Evolutionary conservation across 2,113 vertebrate genomes (phyloP).

Genomic region (Catagonus wagneri): DNA sequence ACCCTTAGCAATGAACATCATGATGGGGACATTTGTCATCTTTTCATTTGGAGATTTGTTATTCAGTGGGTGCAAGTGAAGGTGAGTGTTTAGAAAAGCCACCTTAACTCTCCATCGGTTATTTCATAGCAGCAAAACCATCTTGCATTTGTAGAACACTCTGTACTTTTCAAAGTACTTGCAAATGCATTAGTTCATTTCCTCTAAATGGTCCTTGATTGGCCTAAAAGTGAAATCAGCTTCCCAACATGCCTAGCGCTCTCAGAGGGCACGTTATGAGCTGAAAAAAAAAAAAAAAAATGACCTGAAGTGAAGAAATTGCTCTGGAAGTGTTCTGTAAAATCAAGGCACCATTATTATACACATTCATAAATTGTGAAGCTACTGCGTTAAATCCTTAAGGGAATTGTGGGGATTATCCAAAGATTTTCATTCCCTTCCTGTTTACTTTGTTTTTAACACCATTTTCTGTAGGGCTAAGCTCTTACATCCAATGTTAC

Average conservation of each 20-base stretch:
- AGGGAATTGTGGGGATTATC: not conserved
- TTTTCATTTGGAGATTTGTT: not conserved
- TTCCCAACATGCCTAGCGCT: constrained; percentile 43
- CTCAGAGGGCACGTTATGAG: constrained; percentile 20
- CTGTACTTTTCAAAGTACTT: constrained; percentile 38
- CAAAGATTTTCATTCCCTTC: constrained; percentile 37
- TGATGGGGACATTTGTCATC: not conserved
- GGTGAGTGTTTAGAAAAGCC: constrained; percentile 17
- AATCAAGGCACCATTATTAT: constrained; percentile 50
- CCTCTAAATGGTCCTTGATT: constrained; percentile 61
- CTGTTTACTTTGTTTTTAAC: constrained; percentile 53
- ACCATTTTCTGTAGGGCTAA: constrained; percentile 28
- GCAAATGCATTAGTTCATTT: constrained; percentile 50
- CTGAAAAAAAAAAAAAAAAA: not conserved
- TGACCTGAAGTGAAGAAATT: constrained; percentile 39
- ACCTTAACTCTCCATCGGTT: not conserved
- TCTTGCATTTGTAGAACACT: constrained; percentile 52
- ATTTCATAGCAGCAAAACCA: constrained; percentile 53
- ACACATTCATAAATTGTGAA: constrained; percentile 48
- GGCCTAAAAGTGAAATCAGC: constrained; percentile 59
- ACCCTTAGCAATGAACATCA: not conserved
- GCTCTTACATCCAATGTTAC: constrained; percentile 19
- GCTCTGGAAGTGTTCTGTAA: constrained; percentile 55
- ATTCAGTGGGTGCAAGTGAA: not conserved
- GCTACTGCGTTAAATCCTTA: constrained; percentile 31